These are phyloP conservation scores for Isichthys henryi DNA, from an alignment of 2,113 vertebrate genomes.

Conservation along the genomic window DNA sequence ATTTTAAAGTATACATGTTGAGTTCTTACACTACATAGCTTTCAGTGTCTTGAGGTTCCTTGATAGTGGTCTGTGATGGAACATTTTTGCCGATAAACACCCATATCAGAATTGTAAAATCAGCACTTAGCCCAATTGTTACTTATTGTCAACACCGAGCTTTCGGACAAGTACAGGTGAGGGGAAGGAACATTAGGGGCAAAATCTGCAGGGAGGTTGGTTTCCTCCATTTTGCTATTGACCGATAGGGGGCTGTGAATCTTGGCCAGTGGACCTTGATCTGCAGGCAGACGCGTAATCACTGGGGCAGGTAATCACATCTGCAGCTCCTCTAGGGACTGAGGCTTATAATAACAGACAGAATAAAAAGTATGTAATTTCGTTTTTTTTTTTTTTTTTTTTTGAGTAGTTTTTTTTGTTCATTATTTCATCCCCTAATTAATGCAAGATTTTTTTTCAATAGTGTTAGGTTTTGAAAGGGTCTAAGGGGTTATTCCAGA, in stretches of 20 bases:
- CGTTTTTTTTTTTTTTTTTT: slow-evolving; percentile 13
- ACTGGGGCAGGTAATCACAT: background rate
- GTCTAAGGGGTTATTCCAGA: slow-evolving; percentile 13
- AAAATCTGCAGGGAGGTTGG: background rate
- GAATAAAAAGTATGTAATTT: background rate
- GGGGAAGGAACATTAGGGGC: background rate
- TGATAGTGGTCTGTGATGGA: background rate
- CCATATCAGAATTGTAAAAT: background rate
- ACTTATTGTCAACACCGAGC: background rate
- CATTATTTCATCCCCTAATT: slow-evolving; percentile 19
- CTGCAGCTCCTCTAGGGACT: background rate
- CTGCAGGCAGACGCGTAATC: background rate
- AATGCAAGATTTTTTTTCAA: slow-evolving; percentile 10
- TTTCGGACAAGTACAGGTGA: background rate
- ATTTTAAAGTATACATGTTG: background rate
- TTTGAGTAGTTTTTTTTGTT: background rate
- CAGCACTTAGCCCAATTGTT: background rate
- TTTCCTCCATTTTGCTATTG: slow-evolving; percentile 7
- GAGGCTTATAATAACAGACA: background rate
- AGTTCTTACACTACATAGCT: background rate
- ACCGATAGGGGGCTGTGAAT: background rate
- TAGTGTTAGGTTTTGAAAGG: slow-evolving; percentile 13
- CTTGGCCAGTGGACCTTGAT: background rate
- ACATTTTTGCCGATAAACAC: background rate
- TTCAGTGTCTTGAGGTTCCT: background rate